Evolutionary conservation across 2,113 vertebrate genomes (phyloP), one percentile per base, ranked within the genome.

Genomic region (Microcebus murinus): DNA sequence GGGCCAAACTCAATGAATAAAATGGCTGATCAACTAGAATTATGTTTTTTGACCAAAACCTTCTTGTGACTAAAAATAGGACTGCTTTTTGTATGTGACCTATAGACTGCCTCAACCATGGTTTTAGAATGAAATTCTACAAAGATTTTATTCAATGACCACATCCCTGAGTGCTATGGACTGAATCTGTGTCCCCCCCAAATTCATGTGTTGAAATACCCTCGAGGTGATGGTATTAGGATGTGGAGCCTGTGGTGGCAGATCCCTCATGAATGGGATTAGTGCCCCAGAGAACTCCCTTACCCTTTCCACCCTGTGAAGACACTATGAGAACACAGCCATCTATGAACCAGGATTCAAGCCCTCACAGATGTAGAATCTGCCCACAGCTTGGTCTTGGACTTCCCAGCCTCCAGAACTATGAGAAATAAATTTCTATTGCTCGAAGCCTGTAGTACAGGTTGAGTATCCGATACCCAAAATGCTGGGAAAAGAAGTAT

Each of bases 101-200:
- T 92, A 59, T 50, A 59, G 79, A 83, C 74, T 92, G 18, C 17
- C 71, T 67, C 63, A 39, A 59, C 59, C 12, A 48, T 87, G 13
- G 6, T 73, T 87, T 93, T 82, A 89, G 85, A 84, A 63, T 34
- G 29, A 83, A 94, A 13, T 92, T 82, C 57, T 77, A 76, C 45
- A 82, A 85, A 63, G 42, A 83, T 63, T 93, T 83, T 90, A 81
- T 11, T 82, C 39, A 90, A 3, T 68, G 65, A 6, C 21, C 21
- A 83, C 45, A 77, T 94, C 18, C 25, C 25, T 87, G 31, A 12
- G 13, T 25, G 7, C 55, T 65, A 39, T 31, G 29, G 48, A 63
- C 34, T 34, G 23, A 92, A 76, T 65, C 20, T 67, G 29, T 48
- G 29, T 27, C 18, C 34, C 13, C 13, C 3, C 36, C 39, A 55